Evolutionary conservation across 2,797 vertebrate species (phyloP).

Genomic region (Sebastes matsubarae): DNA sequence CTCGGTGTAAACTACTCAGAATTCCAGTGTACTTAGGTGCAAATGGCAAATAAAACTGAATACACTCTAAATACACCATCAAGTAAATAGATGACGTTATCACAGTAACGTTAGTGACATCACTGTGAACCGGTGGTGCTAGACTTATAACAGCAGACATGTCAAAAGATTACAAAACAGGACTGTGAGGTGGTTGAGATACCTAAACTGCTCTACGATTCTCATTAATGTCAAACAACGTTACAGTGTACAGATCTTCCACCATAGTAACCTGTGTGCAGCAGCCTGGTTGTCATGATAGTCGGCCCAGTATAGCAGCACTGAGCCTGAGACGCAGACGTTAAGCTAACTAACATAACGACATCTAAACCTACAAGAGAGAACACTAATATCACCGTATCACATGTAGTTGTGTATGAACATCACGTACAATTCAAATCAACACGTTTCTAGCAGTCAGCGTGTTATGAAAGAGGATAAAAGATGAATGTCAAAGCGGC

Average conservation of each 20-base stretch:
- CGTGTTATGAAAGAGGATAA: not conserved
- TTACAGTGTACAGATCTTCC: not conserved
- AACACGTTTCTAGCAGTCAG: not conserved
- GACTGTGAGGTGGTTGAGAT: too few species aligned
- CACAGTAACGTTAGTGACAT: conserved; percentile 7
- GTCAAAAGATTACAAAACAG: not conserved
- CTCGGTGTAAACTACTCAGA: not conserved
- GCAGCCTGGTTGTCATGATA: conserved; percentile 23
- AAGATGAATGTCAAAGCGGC: conserved; percentile 30
- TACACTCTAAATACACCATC: not conserved
- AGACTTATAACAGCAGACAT: not conserved
- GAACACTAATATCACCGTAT: not conserved
- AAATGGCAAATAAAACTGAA: not conserved
- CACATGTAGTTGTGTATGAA: not conserved
- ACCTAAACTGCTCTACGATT: not conserved
- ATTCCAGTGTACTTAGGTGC: not conserved
- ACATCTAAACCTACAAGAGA: not conserved
- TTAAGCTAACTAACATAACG: conserved; percentile 18
- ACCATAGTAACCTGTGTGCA: not conserved
- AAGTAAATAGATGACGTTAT: not conserved
- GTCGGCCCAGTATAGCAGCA: conserved; percentile 49
- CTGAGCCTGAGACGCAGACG: conserved; percentile 55
- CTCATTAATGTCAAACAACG: not conserved
- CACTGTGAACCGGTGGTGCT: conserved; percentile 6
- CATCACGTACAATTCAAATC: accelerated